Base-by-base conservation (phyloP, 2,113 vertebrate genomes). In the Phylloscopus trochilus region DNA sequence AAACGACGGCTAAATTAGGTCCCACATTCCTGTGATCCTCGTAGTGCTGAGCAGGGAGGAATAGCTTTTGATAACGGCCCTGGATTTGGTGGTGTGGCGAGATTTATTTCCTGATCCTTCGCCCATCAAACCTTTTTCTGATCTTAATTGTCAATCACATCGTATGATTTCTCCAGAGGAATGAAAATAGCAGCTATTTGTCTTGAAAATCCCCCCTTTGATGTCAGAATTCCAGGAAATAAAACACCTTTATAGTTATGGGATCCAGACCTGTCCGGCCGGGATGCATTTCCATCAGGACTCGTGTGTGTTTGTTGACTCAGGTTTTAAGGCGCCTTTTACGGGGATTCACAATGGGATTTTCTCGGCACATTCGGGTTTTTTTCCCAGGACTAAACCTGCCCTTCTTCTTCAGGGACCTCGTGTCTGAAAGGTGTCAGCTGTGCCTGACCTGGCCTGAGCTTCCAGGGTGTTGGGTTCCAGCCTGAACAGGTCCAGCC, bases 151-250 rank as follows among this genome's bases (percentile, higher is more conserved):
- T 95, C 98, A 88, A 83, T 83, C 74, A 87, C 95, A 64, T 95
- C 23, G 16, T 69, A 70, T 23, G 95, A 89, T 96, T 96, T 94
- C 96, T 93, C 92, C 84, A 44, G 93, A 95, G 97, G 96, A 96
- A 97, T 91, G 97, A 93, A 97, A 97, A 97, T 95, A 97, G 94
- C 98, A 97, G 97, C 92, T 83, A 97, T 60, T 95, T 79, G 97
- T 93, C 96, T 96, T 94, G 89, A 97, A 97, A 96, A 96, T 93
- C 64, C 80, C 67, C 85, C 68, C 96, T 98, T 98, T 98, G 97
- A 98, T 97, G 96, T 97, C 82, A 92, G 89, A 77, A 97, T 95
- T 97, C 93, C 98, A 98, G 98, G 98, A 98, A 98, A 98, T 98
- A 98, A 97, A 98, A 98, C 97, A 98, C 97, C 97, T 97, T 96